Conservation (phyloP, 2,797 vertebrate genomes). For the Muraenolepis orangiensis region DNA sequence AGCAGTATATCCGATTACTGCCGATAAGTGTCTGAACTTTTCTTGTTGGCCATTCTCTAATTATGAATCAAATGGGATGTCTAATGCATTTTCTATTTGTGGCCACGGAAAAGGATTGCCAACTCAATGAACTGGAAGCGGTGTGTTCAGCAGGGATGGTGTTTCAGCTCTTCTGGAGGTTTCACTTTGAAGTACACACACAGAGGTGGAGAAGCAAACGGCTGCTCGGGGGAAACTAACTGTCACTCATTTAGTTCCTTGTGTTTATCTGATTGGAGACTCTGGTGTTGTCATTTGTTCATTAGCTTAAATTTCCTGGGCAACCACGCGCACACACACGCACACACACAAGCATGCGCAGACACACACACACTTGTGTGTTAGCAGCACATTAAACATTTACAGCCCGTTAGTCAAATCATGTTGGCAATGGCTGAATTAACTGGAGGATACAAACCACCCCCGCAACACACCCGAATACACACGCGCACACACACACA, state of each 20-base stretch:
- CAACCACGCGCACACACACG: conserved; percentile 10
- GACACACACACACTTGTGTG: conserved; percentile 24
- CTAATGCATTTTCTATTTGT: conserved; percentile 65
- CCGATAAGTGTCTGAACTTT: conserved; percentile 61
- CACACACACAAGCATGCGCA: conserved; percentile 5
- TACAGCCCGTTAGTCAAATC: conserved; percentile 48
- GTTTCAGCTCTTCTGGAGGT: not conserved
- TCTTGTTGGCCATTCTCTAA: conserved; percentile 56
- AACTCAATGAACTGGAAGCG: conserved; percentile 35
- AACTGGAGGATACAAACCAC: conserved; percentile 39
- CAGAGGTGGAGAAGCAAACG: not conserved
- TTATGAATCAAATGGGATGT: conserved; percentile 56
- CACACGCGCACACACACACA: conserved; percentile 6
- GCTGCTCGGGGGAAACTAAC: not conserved
- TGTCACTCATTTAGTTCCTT: not conserved
- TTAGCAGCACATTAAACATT: conserved; percentile 51
- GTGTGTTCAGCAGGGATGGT: not conserved
- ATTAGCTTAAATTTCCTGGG: conserved; percentile 16
- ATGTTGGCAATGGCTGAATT: conserved; percentile 38
- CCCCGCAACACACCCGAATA: conserved; percentile 5
- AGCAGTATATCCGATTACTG: conserved; percentile 35
- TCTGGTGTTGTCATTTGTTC: not conserved
- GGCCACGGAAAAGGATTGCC: conserved; percentile 45
- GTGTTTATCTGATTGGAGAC: not conserved
- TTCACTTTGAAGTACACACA: not conserved